phyloP scores from a whole-genome alignment of 2,113 vertebrate genomes.

The Trogon surrucura region DNA sequence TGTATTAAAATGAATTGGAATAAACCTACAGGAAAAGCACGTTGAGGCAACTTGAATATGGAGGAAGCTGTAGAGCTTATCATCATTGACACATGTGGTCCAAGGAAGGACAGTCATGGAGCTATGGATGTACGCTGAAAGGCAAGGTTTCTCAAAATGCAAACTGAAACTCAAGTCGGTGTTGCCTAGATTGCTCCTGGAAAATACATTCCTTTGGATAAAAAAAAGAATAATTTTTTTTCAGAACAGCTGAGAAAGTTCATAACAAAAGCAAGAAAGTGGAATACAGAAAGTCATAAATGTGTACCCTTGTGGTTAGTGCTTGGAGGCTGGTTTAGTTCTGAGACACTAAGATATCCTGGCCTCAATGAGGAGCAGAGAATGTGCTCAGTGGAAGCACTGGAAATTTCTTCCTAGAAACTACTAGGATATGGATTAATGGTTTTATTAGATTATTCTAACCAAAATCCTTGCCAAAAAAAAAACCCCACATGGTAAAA shows the following conservation, averaged over 20 bases:
- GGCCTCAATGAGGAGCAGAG: fast-evolving
- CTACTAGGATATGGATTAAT: background rate
- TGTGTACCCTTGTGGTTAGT: background rate
- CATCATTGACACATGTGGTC: background rate
- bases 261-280: background rate
- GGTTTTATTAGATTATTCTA: background rate
- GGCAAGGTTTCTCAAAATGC: background rate
- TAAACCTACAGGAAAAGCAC: background rate
- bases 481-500: background rate
- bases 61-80: background rate
- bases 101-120: background rate
- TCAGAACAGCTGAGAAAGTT: background rate
- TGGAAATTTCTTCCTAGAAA: background rate
- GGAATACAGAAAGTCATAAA: background rate
- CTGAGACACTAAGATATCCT: background rate
- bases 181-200: background rate
- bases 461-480: background rate
- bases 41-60: background rate
- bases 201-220: background rate
- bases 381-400: background rate
- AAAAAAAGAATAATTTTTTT: background rate
- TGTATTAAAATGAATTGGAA: slow-evolving; percentile 49
- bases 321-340: background rate
- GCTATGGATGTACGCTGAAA: background rate
- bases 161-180: background rate